Evolutionary conservation across 2,797 vertebrate species (phyloP).

Genomic region (Ficedula albicollis): DNA sequence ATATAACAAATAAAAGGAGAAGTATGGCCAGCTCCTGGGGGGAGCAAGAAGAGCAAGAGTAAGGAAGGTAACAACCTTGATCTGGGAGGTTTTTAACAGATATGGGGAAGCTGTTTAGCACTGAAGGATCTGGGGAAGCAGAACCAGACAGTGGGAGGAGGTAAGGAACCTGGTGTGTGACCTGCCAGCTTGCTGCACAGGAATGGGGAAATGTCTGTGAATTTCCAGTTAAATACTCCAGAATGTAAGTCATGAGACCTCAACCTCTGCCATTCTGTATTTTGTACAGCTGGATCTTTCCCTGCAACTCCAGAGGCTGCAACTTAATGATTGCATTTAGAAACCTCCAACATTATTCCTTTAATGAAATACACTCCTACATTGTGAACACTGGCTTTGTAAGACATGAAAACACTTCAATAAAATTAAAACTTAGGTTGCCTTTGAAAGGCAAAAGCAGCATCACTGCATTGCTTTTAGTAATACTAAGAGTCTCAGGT

Average conservation of each 20-base stretch:
- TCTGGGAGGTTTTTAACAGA: not conserved
- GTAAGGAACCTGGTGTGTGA: not conserved
- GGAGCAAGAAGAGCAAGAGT: not conserved
- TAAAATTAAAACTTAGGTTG: not conserved
- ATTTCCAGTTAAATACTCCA: not conserved
- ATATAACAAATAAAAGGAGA: not conserved
- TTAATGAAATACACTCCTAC: not conserved
- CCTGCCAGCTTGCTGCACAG: not conserved
- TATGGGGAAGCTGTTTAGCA: not conserved
- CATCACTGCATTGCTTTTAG: not conserved
- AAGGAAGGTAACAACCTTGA: not conserved
- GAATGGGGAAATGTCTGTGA: not conserved
- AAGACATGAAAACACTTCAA: not conserved
- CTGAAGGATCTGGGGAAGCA: not conserved
- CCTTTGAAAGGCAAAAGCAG: not conserved
- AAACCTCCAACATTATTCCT: not conserved
- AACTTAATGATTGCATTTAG: not conserved
- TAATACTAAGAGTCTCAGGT: not conserved
- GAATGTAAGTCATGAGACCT: not conserved
- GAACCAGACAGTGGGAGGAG: not conserved
- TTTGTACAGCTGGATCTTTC: not conserved
- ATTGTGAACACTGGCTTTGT: not conserved
- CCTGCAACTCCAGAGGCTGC: not conserved
- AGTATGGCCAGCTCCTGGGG: not conserved
- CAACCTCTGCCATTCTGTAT: not conserved